phyloP scores from a whole-genome alignment of 1,140 invertebrate genomes.

The Bombus ignitus region DNA sequence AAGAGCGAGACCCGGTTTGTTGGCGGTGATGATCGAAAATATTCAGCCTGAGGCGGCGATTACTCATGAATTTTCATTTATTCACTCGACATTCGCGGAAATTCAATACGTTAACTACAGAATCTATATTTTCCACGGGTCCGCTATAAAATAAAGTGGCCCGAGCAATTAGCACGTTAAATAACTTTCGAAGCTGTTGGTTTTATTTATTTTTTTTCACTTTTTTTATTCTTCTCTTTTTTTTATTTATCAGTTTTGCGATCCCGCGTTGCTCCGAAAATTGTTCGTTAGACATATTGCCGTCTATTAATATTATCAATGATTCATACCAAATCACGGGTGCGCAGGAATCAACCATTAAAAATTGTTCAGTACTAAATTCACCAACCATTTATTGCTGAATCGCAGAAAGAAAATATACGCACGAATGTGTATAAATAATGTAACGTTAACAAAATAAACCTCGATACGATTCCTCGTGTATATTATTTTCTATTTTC shows the following conservation, averaged over 20 bases:
- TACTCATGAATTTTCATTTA: conserved; percentile 52
- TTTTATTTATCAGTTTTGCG: conserved; percentile 2
- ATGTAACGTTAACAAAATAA: conserved; percentile 7
- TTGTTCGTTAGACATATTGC: background rate
- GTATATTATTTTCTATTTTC: conserved; percentile 8
- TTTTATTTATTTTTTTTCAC: conserved; percentile 11
- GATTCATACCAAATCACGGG: background rate
- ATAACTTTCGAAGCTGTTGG: conserved; percentile 10
- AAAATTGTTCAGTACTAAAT: background rate
- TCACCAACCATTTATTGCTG: background rate
- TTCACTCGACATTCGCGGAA: conserved; percentile 30
- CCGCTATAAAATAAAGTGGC: conserved; percentile 23
- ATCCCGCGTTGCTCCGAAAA: background rate
- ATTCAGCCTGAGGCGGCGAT: conserved; percentile 14
- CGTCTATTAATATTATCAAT: conserved; percentile 4
- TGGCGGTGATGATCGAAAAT: conserved; percentile 34
- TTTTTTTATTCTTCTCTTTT: background rate
- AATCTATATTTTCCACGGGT: conserved; percentile 29
- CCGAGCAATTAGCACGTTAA: conserved; percentile 38
- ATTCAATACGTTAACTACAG: conserved; percentile 44
- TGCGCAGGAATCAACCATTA: background rate
- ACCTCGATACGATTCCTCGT: background rate
- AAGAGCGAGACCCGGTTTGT: background rate
- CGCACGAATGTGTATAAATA: background rate
- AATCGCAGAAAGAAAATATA: background rate